Evolutionary conservation across 2,797 vertebrate species (phyloP), one percentile per base, ranked within the genome.

Genomic region (Eospalax fontanierii): DNA sequence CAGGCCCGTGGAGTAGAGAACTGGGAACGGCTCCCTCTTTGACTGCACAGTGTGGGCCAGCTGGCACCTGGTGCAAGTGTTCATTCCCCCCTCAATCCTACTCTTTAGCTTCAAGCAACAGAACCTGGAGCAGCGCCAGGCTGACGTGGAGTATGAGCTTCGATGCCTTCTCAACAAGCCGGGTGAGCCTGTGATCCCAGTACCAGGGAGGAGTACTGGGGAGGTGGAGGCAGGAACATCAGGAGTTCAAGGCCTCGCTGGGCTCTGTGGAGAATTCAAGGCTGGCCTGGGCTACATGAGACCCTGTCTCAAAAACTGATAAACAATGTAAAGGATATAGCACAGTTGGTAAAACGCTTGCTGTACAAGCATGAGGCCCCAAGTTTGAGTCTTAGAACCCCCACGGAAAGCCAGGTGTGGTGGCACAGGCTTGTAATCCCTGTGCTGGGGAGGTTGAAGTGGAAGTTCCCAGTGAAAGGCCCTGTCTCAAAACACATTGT

Each of bases 151-250:
- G 91, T 99, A 99, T 2, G 98, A 99, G 87, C 98, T 99, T 70
- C 98, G 99, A 16, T 99, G 99, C 97, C 99, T 99, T 66, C 98
- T 99, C 78, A 99, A 99, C 95, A 99, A 99, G 98, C 99, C 99
- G 33, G 99, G 99, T 99, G 96, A 97, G 97, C 43, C 0, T 0
- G 1, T 4, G 24, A 79, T 2, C 30, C 50, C 21, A 1, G 5
- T 50, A 28, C 35, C 81, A 24, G 57, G 75, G 3, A 59, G 15
- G 6, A 46, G 46, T 11, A 46, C 46, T 46, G 46, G 3, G 1
- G 6, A 26, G 12, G 24, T 70, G 33, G 66, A 19, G 66, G 33
- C 65, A 33, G 65, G 28, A 54, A 19, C 30, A n/a, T 35, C 66
- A 70, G 66, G 66, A 35, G 30, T 16, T 16, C 14, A 70, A n/a